Percentiles rank a stretch among this genome's conserved stretches.
Conservation (phyloP, 2,888 invertebrate genomes). For the Aproaerema taeniolella region DNA sequence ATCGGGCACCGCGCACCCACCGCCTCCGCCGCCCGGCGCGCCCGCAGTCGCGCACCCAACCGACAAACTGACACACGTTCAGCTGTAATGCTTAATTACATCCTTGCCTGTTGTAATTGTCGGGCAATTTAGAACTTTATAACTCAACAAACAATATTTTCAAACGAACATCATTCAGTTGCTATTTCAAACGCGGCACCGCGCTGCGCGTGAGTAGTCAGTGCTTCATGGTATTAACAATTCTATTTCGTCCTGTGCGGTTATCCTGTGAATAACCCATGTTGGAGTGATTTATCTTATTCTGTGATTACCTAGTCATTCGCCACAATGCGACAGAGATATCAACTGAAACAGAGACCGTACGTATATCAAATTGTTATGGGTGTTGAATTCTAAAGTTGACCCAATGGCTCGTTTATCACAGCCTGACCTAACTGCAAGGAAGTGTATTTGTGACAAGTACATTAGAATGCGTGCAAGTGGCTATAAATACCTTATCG, state of each 20-base stretch:
- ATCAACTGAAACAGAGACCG: slow-evolving; percentile 70
- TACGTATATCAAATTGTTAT: slow-evolving; percentile 67
- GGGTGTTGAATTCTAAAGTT: slow-evolving; percentile 20
- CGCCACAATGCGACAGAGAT: slow-evolving; percentile 64
- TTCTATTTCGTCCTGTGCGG: slow-evolving; percentile 41
- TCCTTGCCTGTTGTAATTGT: slow-evolving; percentile 58
- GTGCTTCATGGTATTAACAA: slow-evolving; percentile 35
- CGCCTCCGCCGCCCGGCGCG: slow-evolving; percentile 28
- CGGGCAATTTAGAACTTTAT: slow-evolving; percentile 54
- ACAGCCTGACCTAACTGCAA: slow-evolving; percentile 32
- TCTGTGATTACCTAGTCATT: slow-evolving; percentile 35
- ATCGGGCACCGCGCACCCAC: slow-evolving; percentile 34
- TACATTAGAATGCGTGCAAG: slow-evolving; percentile 36
- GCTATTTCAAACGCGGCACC: slow-evolving; percentile 28
- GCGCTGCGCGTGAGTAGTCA: slow-evolving; percentile 25
- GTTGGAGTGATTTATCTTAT: slow-evolving; percentile 43
- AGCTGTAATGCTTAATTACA: slow-evolving; percentile 64
- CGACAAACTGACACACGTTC: slow-evolving; percentile 70
- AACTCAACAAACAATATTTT: slow-evolving; percentile 43
- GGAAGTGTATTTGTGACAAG: slow-evolving; percentile 32
- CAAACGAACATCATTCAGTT: slow-evolving; percentile 31
- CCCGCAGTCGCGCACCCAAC: slow-evolving; percentile 68
- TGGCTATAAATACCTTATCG: slow-evolving; percentile 34
- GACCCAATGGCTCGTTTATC: slow-evolving; percentile 35
- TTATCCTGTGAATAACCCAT: slow-evolving; percentile 49